Percentiles rank a stretch among this genome's conserved stretches.
Conservation (phyloP, 2,888 invertebrate species). For the Leistus spinibarbis region DNA sequence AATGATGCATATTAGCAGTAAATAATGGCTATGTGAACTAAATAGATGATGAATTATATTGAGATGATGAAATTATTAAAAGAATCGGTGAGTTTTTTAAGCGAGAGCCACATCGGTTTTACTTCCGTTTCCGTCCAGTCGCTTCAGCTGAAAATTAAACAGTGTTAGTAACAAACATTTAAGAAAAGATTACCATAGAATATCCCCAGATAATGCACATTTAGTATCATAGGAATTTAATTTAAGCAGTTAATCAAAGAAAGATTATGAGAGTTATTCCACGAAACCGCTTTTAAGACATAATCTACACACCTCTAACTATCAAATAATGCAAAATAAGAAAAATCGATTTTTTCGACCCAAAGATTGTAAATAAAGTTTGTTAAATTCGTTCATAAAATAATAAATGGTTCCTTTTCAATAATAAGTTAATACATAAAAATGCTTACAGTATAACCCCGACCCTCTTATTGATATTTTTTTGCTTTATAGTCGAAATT, state of each 20-base stretch:
- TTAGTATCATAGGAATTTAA: no score
- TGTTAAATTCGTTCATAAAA: no score
- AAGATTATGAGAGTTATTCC: no score
- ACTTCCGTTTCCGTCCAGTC: constrained; percentile 46
- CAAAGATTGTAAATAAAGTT: no score
- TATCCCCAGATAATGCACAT: not conserved
- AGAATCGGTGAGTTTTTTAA: constrained; percentile 19
- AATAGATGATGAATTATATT: not conserved
- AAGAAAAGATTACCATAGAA: not conserved
- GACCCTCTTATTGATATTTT: not conserved
- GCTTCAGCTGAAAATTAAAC: constrained; percentile 46
- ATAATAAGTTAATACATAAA: no score
- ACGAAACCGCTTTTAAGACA: no score
- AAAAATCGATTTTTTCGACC: no score
- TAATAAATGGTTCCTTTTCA: no score
- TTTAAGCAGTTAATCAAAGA: no score
- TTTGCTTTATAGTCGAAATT: not conserved
- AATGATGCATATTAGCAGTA: constrained; percentile 20
- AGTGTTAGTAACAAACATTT: not conserved
- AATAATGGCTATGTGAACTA: constrained; percentile 33
- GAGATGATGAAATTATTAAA: not conserved
- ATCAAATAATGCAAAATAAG: no score
- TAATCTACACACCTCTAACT: no score
- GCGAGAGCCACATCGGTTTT: constrained; percentile 45
- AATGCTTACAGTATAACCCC: no score